Base-by-base conservation (phyloP, 2,113 vertebrate genomes). In the Sarotherodon lohbergeri region DNA sequence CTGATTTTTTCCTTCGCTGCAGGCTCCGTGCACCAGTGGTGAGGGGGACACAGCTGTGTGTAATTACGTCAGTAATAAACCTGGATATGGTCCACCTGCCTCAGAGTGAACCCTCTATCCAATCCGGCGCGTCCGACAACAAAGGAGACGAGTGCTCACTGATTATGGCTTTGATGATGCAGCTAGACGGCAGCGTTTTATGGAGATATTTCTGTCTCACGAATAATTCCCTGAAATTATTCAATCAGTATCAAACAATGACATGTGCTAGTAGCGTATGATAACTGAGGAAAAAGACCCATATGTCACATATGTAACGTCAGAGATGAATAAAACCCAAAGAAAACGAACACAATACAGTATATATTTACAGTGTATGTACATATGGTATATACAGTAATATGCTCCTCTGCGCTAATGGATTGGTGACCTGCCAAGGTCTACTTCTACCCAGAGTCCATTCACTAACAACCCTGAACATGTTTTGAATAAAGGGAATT, bases 41-140 rank as follows among this genome's bases (percentile, higher is more conserved):
- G 85, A 90, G 63, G 83, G 83, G 87, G 91, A 85, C 93, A 93
- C 96, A 97, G 96, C 96, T 96, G 95, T 92, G 92, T 93, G 94
- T 96, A 96, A 96, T 96, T 95, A 96, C 89, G 83, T 93, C 90
- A 86, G 93, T 96, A 96, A 96, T 96, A 95, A 95, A 92, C 87
- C 93, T 96, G 96, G 96, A 95, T 91, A 93, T 88, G 92, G 91
- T 94, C 95, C 96, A 95, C 95, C 96, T 95, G 96, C 95, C 93
- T 93, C 95, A 94, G 91, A 84, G 86, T 93, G 92, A 93, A 95
- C 90, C 86, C 89, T 91, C 87, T 82, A 84, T 93, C 93, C 90
- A 89, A 91, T 91, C 71, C 84, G 80, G 82, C 34, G 9, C 84
- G 13, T 83, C 86, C 41, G 89, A 94, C 90, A 94, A 94, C 94